Percentiles rank a stretch among this genome's conserved stretches.
Conservation (phyloP, 2,888 invertebrate species). For the Cyclophora albipunctata region DNA sequence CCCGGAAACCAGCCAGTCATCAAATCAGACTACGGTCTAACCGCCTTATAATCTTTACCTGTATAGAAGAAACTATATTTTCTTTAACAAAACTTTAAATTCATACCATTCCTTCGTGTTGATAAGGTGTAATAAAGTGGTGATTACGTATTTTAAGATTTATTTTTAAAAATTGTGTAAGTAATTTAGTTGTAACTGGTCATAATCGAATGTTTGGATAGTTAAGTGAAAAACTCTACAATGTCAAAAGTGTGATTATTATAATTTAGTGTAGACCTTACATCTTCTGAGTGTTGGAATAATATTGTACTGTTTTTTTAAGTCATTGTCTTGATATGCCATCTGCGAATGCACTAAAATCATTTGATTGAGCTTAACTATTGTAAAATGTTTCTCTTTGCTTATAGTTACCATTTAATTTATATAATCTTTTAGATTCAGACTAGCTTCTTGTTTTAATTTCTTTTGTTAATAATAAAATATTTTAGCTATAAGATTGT, state of each 20-base stretch:
- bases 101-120: conserved; percentile 70
- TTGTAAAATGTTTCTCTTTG: neutral
- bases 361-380: conserved; percentile 3
- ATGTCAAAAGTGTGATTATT: conserved; percentile 75
- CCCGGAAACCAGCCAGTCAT: conserved; percentile 76
- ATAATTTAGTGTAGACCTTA: conserved; percentile 62
- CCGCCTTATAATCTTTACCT: conserved; percentile 78
- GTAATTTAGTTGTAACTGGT: conserved; percentile 57
- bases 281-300: conserved; percentile 50
- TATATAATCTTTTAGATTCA: conserved; percentile 1
- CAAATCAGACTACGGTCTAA: conserved; percentile 92
- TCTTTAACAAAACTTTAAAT: conserved; percentile 57
- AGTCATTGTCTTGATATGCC: conserved; percentile 55
- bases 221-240: conserved; percentile 69
- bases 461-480: too few relatives aligned
- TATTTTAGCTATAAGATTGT: too few relatives aligned
- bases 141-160: conserved; percentile 51
- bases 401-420: conserved; percentile 9
- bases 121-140: conserved; percentile 68
- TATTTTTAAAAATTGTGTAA: conserved; percentile 54
- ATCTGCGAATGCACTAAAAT: too few relatives aligned
- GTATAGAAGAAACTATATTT: conserved; percentile 65
- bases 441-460: too few relatives aligned
- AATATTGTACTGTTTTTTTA: conserved; percentile 51
- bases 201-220: conserved; percentile 69